phyloP scores from a whole-genome alignment of 2,113 vertebrate genomes.

The Climacteris rufus region DNA sequence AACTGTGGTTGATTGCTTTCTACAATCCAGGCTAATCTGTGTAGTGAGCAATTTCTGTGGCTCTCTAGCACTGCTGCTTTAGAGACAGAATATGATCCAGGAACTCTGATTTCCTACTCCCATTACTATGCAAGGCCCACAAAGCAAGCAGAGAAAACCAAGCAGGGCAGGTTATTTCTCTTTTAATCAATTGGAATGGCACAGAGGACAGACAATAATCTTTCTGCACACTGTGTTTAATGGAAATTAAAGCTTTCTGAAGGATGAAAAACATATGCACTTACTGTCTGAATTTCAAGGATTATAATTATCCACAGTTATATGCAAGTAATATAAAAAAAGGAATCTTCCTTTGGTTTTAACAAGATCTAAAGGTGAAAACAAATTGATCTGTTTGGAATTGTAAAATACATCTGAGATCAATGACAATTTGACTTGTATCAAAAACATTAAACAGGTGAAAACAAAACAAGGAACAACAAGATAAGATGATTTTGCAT shows the following conservation, averaged over 20 bases:
- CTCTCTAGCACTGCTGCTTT: not conserved
- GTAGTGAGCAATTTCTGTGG: not conserved
- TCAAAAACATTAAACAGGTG: not conserved
- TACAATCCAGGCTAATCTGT: not conserved
- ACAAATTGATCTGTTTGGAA: not conserved
- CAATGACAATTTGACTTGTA: not conserved
- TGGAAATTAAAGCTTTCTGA: constrained; percentile 4
- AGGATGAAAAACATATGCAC: not conserved
- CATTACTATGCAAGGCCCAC: not conserved
- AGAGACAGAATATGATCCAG: not conserved
- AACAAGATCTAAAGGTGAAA: not conserved
- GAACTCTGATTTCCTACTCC: not conserved
- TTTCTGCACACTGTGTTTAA: not conserved
- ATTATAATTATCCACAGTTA: not conserved
- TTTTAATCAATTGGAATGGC: not conserved
- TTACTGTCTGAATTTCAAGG: not conserved
- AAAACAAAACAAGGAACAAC: not conserved
- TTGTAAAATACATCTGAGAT: not conserved
- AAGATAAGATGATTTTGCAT: not conserved
- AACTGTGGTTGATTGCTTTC: not conserved
- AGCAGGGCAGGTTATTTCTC: not conserved
- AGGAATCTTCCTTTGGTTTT: not conserved
- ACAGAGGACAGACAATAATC: not conserved
- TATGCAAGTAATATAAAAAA: not conserved
- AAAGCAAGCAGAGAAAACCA: not conserved